phyloP scores from a whole-genome alignment of 2,797 vertebrate genomes.

The Chloroceryle amazona region DNA sequence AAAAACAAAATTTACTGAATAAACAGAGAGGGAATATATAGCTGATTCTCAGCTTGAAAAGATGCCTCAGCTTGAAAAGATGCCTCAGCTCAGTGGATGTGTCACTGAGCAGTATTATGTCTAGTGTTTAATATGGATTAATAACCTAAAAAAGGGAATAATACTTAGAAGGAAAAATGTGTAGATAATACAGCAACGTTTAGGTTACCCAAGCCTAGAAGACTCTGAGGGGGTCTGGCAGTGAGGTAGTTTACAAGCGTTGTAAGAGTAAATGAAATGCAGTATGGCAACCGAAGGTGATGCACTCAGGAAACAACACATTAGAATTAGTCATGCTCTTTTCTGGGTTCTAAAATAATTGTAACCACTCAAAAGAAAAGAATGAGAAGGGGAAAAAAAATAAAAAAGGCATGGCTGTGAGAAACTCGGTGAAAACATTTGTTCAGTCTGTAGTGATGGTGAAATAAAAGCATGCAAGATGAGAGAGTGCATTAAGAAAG shows the following conservation, averaged over 20 bases:
- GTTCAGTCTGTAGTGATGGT: slow-evolving; percentile 47
- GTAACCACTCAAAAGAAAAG: slow-evolving; percentile 46
- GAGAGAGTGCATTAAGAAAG: slow-evolving; percentile 72
- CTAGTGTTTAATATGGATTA: slow-evolving; percentile 65
- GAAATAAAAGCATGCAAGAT: slow-evolving; percentile 73
- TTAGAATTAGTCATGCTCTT: slow-evolving; percentile 63
- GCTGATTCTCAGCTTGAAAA: slow-evolving; percentile 56
- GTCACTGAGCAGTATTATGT: slow-evolving; percentile 45
- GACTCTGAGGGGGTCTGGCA: slow-evolving; percentile 5
- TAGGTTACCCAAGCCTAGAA: slow-evolving; percentile 26
- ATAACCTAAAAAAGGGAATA: slow-evolving; percentile 21
- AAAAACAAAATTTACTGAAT: slow-evolving; percentile 51
- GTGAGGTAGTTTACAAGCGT: slow-evolving; percentile 34
- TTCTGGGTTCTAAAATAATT: slow-evolving; percentile 68
- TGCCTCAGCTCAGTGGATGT: slow-evolving; percentile 48
- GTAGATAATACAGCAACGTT: slow-evolving; percentile 21
- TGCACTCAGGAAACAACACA: slow-evolving; percentile 52
- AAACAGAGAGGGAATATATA: slow-evolving; percentile 58
- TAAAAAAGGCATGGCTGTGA: background rate
- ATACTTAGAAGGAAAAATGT: slow-evolving; percentile 33
- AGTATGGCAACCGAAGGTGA: slow-evolving; percentile 58
- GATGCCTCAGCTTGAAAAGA: slow-evolving; percentile 59
- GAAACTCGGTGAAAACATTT: slow-evolving; percentile 55
- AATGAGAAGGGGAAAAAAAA: background rate
- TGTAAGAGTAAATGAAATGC: slow-evolving; percentile 54